Conservation (phyloP, 92 coral and sea anemone species). For the Blastomussa wellsi region DNA sequence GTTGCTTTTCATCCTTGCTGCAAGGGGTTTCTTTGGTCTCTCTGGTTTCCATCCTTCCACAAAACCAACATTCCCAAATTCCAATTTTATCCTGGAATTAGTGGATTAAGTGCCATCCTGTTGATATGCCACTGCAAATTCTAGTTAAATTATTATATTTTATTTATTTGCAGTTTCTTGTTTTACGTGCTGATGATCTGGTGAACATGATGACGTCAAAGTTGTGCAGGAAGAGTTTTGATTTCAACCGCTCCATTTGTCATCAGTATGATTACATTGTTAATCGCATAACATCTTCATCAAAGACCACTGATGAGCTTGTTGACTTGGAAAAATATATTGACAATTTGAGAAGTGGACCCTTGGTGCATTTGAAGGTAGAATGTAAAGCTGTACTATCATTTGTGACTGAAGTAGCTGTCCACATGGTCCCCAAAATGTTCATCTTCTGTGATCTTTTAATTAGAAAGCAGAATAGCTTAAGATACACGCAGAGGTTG, state of each 20-base stretch:
- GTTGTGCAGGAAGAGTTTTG: slow-evolving; percentile 70
- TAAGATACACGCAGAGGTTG: too few relatives aligned
- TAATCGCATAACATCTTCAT: slow-evolving; percentile 78
- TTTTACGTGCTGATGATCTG: slow-evolving; percentile 69
- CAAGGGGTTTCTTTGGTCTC: too few relatives aligned
- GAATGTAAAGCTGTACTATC: background rate
- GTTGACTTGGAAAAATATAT: slow-evolving; percentile 90
- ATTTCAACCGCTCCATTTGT: slow-evolving; percentile 88
- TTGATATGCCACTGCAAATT: too few relatives aligned
- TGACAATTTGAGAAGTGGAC: slow-evolving; percentile 86
- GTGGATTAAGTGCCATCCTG: too few relatives aligned
- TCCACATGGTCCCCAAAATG: too few relatives aligned
- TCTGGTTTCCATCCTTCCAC: too few relatives aligned
- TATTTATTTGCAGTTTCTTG: slow-evolving; percentile 62
- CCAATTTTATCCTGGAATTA: too few relatives aligned
- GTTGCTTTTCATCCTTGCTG: too few relatives aligned
- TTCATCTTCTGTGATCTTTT: background rate
- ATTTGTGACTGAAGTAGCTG: background rate
- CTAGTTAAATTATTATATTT: too few relatives aligned
- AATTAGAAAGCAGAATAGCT: too few relatives aligned
- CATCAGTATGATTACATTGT: slow-evolving; percentile 94
- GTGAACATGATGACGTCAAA: slow-evolving; percentile 72
- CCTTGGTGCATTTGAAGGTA: slow-evolving; percentile 89
- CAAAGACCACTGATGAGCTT: slow-evolving; percentile 83
- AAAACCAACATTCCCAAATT: too few relatives aligned